These are phyloP conservation scores for Pantelozetes paolii DNA, from an alignment of 2,888 invertebrate species.

Conservation along the genomic window DNA sequence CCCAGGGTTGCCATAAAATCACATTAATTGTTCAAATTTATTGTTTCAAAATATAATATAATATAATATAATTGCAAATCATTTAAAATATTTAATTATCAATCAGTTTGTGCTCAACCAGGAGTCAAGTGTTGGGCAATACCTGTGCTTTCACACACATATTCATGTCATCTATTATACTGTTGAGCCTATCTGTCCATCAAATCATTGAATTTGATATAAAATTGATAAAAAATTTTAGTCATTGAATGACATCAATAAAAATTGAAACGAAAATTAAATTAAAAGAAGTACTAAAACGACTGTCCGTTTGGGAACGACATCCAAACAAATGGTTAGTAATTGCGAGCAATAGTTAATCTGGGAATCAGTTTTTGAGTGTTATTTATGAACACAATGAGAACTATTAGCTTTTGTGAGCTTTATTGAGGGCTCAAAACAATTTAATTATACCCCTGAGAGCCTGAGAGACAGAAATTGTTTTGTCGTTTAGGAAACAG, in stretches of 20 bases:
- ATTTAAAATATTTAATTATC: too few relatives aligned
- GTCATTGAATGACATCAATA: neutral
- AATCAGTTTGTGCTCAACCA: too few relatives aligned
- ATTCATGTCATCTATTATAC: too few relatives aligned
- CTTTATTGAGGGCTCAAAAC: neutral
- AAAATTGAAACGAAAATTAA: neutral
- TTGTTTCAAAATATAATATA: too few relatives aligned
- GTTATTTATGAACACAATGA: neutral
- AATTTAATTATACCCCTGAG: constrained; percentile 26
- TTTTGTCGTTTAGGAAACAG: constrained; percentile 17
- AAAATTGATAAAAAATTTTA: neutral
- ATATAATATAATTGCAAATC: too few relatives aligned
- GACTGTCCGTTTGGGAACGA: neutral
- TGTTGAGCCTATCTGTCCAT: neutral
- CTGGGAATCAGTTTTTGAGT: constrained; percentile 15
- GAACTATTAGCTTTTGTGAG: neutral
- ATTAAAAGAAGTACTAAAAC: neutral
- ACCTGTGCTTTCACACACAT: too few relatives aligned
- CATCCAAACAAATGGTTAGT: neutral
- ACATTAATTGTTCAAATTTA: too few relatives aligned
- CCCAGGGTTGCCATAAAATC: too few relatives aligned
- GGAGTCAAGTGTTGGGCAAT: too few relatives aligned
- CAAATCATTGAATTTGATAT: neutral
- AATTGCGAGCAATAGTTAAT: neutral
- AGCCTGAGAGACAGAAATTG: neutral